Evolutionary conservation across 2,113 vertebrate genomes (phyloP).

Genomic region (Vombatus ursinus): DNA sequence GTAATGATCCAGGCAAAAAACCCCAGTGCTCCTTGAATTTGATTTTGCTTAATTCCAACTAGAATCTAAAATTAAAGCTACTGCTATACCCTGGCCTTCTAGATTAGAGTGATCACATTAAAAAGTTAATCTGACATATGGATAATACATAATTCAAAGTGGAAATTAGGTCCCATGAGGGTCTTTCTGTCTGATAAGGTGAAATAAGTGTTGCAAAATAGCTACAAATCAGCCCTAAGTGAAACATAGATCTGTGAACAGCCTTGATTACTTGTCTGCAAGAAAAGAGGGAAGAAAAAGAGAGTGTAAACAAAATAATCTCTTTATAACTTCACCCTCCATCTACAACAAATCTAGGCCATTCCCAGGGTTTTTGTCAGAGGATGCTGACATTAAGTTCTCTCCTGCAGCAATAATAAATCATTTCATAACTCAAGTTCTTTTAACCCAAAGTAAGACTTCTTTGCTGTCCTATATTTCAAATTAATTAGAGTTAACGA

Average conservation of each 20-base stretch:
- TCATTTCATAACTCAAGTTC: not conserved
- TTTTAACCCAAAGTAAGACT: not conserved
- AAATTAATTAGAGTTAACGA: not conserved
- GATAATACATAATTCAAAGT: slow-evolving; percentile 1
- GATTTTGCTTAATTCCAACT: not conserved
- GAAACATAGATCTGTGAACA: not conserved
- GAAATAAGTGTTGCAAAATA: not conserved
- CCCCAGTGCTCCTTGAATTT: not conserved
- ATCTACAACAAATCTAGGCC: not conserved
- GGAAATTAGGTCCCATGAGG: not conserved
- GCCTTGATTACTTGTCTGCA: not conserved
- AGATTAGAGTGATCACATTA: not conserved
- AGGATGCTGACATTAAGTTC: not conserved
- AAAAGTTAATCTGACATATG: not conserved
- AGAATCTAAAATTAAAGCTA: not conserved
- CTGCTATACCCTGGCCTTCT: not conserved
- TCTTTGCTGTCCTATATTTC: not conserved
- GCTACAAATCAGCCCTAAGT: not conserved
- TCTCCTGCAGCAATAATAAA: not conserved
- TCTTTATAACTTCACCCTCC: not conserved
- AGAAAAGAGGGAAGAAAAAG: not conserved
- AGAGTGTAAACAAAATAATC: not conserved
- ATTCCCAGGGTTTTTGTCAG: not conserved
- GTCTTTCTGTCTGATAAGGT: not conserved
- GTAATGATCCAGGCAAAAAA: not conserved